Percentiles rank a stretch among this genome's conserved stretches.
Evolutionary conservation across 1,140 invertebrate genomes (phyloP).

Genomic region (Ruditapes philippinarum): DNA sequence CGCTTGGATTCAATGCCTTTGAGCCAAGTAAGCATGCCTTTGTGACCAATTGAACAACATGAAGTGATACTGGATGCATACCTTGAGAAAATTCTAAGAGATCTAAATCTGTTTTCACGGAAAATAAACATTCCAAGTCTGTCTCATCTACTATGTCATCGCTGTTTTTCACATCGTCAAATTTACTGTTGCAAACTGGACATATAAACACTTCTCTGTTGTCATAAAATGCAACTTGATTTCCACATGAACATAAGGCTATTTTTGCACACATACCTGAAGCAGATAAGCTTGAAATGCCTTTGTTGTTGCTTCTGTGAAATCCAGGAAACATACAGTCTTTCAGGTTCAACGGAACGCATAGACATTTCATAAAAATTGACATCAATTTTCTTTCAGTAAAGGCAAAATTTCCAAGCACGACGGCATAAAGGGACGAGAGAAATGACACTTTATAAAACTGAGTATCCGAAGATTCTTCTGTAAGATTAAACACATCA

Average conservation of each 20-base stretch:
- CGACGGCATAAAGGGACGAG: neutral
- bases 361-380: neutral
- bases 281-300: no score
- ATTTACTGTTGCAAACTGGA: no score
- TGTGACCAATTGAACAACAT: neutral
- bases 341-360: neutral
- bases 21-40: slow-evolving; percentile 9
- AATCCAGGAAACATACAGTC: neutral
- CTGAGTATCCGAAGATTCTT: neutral
- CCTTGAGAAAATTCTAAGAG: no score
- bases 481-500: neutral
- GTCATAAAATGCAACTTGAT: neutral
- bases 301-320: no score
- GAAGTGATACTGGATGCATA: neutral
- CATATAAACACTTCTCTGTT: no score
- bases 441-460: neutral
- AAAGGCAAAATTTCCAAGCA: neutral
- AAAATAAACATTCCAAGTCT: no score
- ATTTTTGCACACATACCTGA: no score
- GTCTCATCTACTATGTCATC: no score
- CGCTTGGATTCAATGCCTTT: neutral
- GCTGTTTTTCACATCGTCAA: no score
- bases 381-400: neutral
- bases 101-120: no score
- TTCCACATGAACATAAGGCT: neutral